A percentile compares a stretch with the other conserved stretches of the same genome.
Conservation (phyloP, 2,888 invertebrate species). For the Plebejus argus region DNA sequence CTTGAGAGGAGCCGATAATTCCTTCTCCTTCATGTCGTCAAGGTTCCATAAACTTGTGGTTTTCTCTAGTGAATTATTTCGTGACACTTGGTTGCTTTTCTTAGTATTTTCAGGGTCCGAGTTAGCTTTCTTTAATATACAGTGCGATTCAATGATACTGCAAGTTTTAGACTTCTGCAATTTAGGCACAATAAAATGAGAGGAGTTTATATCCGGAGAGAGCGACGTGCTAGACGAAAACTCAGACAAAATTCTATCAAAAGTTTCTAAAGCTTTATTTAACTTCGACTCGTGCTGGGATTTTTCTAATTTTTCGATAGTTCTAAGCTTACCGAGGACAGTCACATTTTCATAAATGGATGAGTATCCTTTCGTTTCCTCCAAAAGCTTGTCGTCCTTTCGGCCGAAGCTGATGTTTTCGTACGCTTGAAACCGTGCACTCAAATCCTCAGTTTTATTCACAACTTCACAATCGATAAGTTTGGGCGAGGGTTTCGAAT, state of each 20-base stretch:
- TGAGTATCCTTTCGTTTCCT: slow-evolving; percentile 71
- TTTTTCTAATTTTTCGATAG: slow-evolving; percentile 44
- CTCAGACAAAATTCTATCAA: slow-evolving; percentile 74
- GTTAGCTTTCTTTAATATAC: slow-evolving; percentile 82
- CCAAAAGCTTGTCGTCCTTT: slow-evolving; percentile 56
- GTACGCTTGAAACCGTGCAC: slow-evolving; percentile 61
- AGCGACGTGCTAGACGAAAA: slow-evolving; percentile 62
- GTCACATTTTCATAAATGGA: slow-evolving; percentile 76
- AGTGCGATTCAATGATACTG: slow-evolving; percentile 85
- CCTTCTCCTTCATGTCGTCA: slow-evolving; percentile 79
- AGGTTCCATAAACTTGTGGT: slow-evolving; percentile 82
- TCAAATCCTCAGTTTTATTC: slow-evolving; percentile 55
- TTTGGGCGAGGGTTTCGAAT: slow-evolving; percentile 56
- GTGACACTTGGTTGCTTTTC: slow-evolving; percentile 62
- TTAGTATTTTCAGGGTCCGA: slow-evolving; percentile 69
- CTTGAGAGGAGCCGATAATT: slow-evolving; percentile 66
- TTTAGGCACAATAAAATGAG: slow-evolving; percentile 74
- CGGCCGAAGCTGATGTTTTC: slow-evolving; percentile 72
- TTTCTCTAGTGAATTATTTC: slow-evolving; percentile 76
- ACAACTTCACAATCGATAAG: slow-evolving; percentile 56
- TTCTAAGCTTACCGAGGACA: slow-evolving; percentile 57
- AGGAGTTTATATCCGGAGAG: slow-evolving; percentile 52
- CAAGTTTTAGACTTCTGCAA: slow-evolving; percentile 86
- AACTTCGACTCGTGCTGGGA: slow-evolving; percentile 61
- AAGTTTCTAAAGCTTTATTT: slow-evolving; percentile 73